Percentiles rank a stretch among this genome's conserved stretches.
Evolutionary conservation across 2,888 invertebrate genomes (phyloP).

Genomic region (Dugesia japonica): DNA sequence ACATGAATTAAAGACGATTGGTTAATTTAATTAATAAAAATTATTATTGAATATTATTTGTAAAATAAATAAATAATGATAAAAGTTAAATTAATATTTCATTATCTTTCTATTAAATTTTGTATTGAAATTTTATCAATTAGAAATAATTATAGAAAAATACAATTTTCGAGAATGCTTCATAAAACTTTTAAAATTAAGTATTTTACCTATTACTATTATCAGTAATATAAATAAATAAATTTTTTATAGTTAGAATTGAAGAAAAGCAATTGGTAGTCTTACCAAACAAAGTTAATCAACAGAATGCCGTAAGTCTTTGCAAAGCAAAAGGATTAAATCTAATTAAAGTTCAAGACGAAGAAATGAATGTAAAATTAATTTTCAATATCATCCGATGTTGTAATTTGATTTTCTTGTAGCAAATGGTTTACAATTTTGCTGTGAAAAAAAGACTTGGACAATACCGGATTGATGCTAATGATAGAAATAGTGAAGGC

Average conservation of each 20-base stretch:
- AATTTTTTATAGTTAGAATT: background rate
- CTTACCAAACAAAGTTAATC: background rate
- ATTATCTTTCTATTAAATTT: no score
- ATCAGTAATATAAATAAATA: no score
- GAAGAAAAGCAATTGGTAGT: background rate
- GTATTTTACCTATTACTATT: no score
- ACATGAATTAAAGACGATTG: no score
- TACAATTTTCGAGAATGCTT: no score
- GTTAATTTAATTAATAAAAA: no score
- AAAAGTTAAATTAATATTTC: no score
- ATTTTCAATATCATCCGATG: background rate
- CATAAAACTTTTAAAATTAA: no score
- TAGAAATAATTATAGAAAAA: no score
- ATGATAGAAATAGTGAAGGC: background rate
- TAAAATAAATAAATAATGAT: no score
- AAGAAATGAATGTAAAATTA: background rate
- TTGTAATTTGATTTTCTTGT: background rate
- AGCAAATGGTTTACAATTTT: constrained; percentile 3
- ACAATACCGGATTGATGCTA: background rate
- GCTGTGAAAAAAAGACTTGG: background rate
- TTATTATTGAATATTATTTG: no score
- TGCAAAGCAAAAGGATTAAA: background rate
- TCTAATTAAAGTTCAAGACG: background rate
- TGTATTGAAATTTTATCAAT: no score
- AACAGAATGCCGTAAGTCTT: background rate